Evolutionary conservation across 1,140 invertebrate genomes (phyloP), one percentile per base, ranked within the genome.

Genomic region (Octopus bimaculoides): DNA sequence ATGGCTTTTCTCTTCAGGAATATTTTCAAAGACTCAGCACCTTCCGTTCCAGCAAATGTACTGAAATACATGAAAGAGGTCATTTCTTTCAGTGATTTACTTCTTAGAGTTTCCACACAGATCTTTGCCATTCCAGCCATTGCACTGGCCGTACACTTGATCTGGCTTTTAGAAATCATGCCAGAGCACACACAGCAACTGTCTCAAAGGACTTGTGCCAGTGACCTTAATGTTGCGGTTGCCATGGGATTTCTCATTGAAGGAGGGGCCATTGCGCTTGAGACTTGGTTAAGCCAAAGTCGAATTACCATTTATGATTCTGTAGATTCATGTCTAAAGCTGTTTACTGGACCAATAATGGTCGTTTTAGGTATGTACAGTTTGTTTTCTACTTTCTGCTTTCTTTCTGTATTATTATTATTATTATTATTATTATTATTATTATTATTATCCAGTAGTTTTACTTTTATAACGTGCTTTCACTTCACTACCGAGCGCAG

Each of bases 101-200:
- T 71, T 14, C 26, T 71, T 1, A 14, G 66, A 0, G 66, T 71
- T 3, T 6, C 0, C 5, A 14, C 26, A 5, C 66, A 71, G 66
- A 71, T 71, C 26, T 71, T 71, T n/a, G 66, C 66, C 14, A 71
- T 71, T 71, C 66, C 66, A 17, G 66, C 66, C 66, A 71, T 20
- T 20, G 14, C 26, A 10, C 17, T 17, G 1, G 66, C 7, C 6
- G 17, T 71, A 6, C 66, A 17, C 6, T 0, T 71, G 66, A 71
- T 71, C 17, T 71, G 66, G 9, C 6, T 17, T 14, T 71, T 71
- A 20, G 66, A 71, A 17, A 6, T 71, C 17, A 71, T 71, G 66
- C 66, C 66, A 6, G 66, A 71, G 14, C 66, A 71, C 26, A 20
- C 14, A 17, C 17, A 71, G 66, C 17, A 17, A 71, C 17, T 6